Evolutionary conservation across 2,113 vertebrate genomes (phyloP).

Genomic region (Myrmecophaga tridactyla): DNA sequence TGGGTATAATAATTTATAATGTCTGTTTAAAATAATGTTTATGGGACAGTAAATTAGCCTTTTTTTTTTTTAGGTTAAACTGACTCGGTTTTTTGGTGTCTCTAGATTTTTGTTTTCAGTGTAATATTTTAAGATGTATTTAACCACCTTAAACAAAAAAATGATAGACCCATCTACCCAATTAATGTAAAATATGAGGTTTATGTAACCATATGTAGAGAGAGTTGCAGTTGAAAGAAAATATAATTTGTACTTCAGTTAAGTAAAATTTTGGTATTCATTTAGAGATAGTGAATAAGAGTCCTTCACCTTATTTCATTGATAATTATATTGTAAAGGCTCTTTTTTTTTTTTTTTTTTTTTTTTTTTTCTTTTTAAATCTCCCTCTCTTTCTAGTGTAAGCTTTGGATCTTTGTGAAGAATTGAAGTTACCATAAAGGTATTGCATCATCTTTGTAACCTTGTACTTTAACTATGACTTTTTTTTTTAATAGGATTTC

Average conservation of each 20-base stretch:
- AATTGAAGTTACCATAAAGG: conserved; percentile 35
- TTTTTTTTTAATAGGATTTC: conserved; percentile 89
- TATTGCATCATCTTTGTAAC: conserved; percentile 1
- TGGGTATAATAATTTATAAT: conserved; percentile 32
- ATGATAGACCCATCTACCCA: neutral
- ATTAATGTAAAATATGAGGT: conserved; percentile 22
- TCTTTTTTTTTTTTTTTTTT: neutral
- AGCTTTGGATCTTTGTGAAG: conserved; percentile 19
- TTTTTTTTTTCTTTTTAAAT: neutral
- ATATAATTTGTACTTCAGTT: neutral
- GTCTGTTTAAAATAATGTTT: neutral
- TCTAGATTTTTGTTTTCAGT: conserved; percentile 3
- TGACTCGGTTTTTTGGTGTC: conserved; percentile 20
- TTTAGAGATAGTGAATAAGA: conserved; percentile 31
- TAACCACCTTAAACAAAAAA: conserved; percentile 12
- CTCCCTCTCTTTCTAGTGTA: neutral
- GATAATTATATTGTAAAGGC: neutral
- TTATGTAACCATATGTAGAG: conserved; percentile 32
- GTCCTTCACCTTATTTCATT: neutral
- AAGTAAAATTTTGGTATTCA: conserved; percentile 44
- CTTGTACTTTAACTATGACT: conserved; percentile 53
- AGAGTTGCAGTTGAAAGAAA: conserved; percentile 1
- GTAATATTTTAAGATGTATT: conserved; percentile 9
- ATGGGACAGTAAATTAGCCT: neutral
- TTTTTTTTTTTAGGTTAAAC: neutral